These are phyloP conservation scores for Eilema sororculum DNA, from an alignment of 2,888 invertebrate species.

Conservation along the genomic window DNA sequence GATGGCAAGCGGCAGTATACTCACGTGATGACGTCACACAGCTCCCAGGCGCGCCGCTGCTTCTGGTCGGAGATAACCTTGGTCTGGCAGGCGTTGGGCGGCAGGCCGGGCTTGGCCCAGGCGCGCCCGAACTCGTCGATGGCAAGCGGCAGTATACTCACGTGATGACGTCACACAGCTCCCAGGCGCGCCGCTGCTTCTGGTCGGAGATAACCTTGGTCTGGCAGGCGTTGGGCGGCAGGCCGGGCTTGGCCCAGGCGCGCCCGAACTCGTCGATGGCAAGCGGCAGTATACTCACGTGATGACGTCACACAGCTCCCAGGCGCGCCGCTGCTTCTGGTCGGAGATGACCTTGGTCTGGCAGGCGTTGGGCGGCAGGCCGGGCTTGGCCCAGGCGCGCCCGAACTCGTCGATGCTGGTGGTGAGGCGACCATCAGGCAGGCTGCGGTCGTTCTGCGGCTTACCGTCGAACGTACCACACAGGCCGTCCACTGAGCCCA, in stretches of 20 bases:
- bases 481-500: constrained; percentile 90
- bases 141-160: background rate
- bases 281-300: constrained; percentile 79
- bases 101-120: constrained; percentile 89
- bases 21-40: too few relatives aligned
- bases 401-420: constrained; percentile 91
- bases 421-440: constrained; percentile 89
- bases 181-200: too few relatives aligned
- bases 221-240: constrained; percentile 84
- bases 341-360: constrained; percentile 88
- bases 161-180: too few relatives aligned
- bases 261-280: constrained; percentile 87
- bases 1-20: constrained; percentile 59
- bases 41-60: too few relatives aligned
- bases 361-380: constrained; percentile 83
- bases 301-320: constrained; percentile 90
- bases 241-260: constrained; percentile 90
- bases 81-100: constrained; percentile 85
- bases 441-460: constrained; percentile 89
- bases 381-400: constrained; percentile 90
- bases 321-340: constrained; percentile 88
- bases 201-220: constrained; percentile 50
- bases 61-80: too few relatives aligned
- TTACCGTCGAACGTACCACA: constrained; percentile 92
- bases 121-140: constrained; percentile 90